phyloP scores from a whole-genome alignment of 2,797 vertebrate genomes.

The Malacoraja senta region DNA sequence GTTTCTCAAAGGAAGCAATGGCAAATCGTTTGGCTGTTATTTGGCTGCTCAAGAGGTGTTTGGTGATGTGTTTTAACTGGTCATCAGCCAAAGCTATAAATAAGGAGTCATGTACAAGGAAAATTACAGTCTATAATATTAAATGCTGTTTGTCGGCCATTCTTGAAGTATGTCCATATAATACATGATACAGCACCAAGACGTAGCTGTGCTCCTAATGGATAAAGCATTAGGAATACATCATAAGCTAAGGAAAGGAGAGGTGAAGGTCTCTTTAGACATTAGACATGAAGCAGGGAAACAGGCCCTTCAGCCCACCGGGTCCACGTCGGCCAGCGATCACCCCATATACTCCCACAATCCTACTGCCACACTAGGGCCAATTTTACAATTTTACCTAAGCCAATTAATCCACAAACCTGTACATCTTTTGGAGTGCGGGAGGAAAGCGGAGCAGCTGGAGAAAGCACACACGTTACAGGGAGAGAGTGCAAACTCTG shows the following conservation, averaged over 20 bases:
- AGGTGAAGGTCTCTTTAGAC: not conserved
- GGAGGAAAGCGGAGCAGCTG: too few relatives aligned
- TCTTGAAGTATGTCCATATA: not conserved
- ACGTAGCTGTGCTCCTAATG: not conserved
- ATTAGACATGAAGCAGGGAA: too few relatives aligned
- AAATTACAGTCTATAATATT: conserved; percentile 23
- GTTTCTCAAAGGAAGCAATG: conserved; percentile 33
- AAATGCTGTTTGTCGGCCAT: not conserved
- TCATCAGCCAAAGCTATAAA: conserved; percentile 18
- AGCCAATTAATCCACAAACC: too few relatives aligned
- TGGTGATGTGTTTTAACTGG: conserved; percentile 27
- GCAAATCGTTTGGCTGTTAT: conserved; percentile 23
- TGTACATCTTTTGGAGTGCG: too few relatives aligned
- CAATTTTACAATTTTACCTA: too few relatives aligned
- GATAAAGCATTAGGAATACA: not conserved
- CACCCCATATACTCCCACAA: too few relatives aligned
- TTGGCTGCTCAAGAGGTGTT: not conserved
- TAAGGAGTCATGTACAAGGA: conserved; percentile 10
- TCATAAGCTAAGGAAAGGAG: not conserved
- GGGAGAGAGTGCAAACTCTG: too few relatives aligned
- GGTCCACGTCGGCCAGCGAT: too few relatives aligned
- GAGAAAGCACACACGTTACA: too few relatives aligned
- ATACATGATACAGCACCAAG: not conserved
- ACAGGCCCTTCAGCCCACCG: too few relatives aligned
- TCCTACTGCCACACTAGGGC: too few relatives aligned